phyloP scores from a whole-genome alignment of 1,140 invertebrate species.

The Caenorhabditis brenneri region DNA sequence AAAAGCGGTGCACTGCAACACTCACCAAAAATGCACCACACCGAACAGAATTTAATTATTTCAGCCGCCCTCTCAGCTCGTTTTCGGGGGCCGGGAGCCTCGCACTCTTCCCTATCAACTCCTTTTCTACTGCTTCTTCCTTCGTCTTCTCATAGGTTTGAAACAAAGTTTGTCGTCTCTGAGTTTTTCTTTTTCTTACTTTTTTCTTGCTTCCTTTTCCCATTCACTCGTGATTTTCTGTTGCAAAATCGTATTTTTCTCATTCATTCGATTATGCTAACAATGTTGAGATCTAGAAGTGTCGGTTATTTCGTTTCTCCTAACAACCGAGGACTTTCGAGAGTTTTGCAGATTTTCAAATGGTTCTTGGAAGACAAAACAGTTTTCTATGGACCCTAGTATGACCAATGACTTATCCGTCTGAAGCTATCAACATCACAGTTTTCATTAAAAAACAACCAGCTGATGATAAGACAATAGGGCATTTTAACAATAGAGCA shows the following conservation, averaged over 20 bases:
- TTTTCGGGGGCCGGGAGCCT: not conserved
- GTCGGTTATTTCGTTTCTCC: too few species aligned
- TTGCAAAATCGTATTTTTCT: not conserved
- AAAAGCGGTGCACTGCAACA: not conserved
- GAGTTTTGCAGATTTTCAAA: too few species aligned
- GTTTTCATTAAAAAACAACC: too few species aligned
- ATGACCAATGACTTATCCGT: too few species aligned
- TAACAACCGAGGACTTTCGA: too few species aligned
- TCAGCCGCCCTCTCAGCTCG: slow-evolving; percentile 14
- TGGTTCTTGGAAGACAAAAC: too few species aligned
- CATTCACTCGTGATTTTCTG: slow-evolving; percentile 10
- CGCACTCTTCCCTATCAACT: not conserved
- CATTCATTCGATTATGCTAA: not conserved
- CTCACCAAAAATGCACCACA: slow-evolving; percentile 24
- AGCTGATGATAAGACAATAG: too few species aligned
- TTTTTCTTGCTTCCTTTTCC: not conserved
- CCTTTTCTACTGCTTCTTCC: not conserved
- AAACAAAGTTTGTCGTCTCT: slow-evolving; percentile 23
- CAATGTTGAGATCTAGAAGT: too few species aligned
- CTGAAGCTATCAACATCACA: too few species aligned
- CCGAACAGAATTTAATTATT: slow-evolving; percentile 43
- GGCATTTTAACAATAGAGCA: too few species aligned
- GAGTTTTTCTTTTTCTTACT: not conserved
- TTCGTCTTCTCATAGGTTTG: not conserved
- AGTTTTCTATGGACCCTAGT: too few species aligned